phyloP scores from a whole-genome alignment of 37 sponge, comb jelly and placozoan species.

The Halisarca cf. caerulea region DNA sequence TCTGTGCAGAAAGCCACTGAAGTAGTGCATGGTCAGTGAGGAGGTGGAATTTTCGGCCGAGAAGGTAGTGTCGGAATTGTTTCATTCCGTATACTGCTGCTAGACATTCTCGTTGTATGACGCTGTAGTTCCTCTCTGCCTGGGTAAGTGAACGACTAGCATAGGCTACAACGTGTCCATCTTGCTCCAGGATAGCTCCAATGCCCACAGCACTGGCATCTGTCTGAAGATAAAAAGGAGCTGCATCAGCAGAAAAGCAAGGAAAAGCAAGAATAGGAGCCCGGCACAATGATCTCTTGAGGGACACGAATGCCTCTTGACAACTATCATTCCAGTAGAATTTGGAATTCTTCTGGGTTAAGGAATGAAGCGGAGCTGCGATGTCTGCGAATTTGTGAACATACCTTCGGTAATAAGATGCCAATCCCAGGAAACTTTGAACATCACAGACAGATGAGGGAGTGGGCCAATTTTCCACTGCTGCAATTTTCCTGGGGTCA shows the following conservation, averaged over 20 bases:
- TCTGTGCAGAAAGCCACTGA: constrained; percentile 37
- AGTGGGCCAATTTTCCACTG: constrained; percentile 42
- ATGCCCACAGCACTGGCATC: constrained; percentile 52
- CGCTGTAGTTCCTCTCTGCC: constrained; percentile 45
- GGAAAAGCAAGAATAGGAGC: constrained; percentile 47
- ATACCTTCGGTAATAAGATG: constrained; percentile 50
- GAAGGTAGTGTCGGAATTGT: constrained; percentile 55
- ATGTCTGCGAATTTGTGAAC: constrained; percentile 29
- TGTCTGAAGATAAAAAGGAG: constrained; percentile 56
- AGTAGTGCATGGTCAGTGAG: constrained; percentile 59
- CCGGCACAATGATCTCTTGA: constrained; percentile 32
- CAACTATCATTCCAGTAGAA: constrained; percentile 38
- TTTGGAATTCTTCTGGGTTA: constrained; percentile 35
- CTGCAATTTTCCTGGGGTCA: not conserved
- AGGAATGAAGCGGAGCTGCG: constrained; percentile 31
- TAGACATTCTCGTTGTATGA: constrained; percentile 49
- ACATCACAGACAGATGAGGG: too few relatives aligned
- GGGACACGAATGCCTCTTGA: constrained; percentile 43
- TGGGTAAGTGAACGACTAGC: constrained; percentile 41
- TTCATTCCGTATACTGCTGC: constrained; percentile 58
- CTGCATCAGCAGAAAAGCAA: not conserved
- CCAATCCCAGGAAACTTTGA: constrained; percentile 20
- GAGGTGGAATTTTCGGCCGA: constrained; percentile 41
- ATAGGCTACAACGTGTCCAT: constrained; percentile 45
- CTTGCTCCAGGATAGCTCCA: constrained; percentile 51